Base-by-base conservation (phyloP, 1,140 invertebrate genomes). In the Cyclargus thomasi region DNA sequence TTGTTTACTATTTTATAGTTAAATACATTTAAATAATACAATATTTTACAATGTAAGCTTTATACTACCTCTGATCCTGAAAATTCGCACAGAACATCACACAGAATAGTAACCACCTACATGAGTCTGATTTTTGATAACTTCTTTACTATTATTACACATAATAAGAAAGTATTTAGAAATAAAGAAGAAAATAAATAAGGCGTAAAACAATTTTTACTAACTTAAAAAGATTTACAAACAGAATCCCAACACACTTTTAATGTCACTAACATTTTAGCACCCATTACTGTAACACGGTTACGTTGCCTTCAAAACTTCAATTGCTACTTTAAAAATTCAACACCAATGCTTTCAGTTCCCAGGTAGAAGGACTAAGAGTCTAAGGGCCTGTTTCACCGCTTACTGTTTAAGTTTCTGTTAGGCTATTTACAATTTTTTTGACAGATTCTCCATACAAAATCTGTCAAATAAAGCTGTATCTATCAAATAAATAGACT, bases 301-400 rank as follows among this genome's bases (percentile, higher is more conserved):
- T 70, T 57, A 75, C 70, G 73, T 76, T 71, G 67, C 68, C 74
- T 75, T 72, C 78, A 73, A 80, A 83, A 88, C 75, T 83, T 81
- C 78, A 80, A 87, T 83, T 85, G 81, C 74, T 75, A 85, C 81
- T 87, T 89, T 87, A 89, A 88, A 85, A 85, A 89, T 89, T 85
- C 81, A 89, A 86, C 79, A 80, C 83, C 87, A 89, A 87, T 79
- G 81, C 85, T 89, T 89, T 89, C 87, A 89, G 79, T 77, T 73
- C 63, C 69, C 29, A 76, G 75, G 75, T 76, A 76, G 70, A 47
- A 47, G 36, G 10, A 11, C 3, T 39, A 39, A 39, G 14, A 47
- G 14, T 47, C 11, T 47, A 47, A 8, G 39, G 14, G 14, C 39
- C 39, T 47, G 6, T 47, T 7, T 7, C 29, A 29, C 29, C 5